Evolutionary conservation across 1,140 invertebrate species (phyloP), one percentile per base, ranked within the genome.

Genomic region (Phymastichus coffea): DNA sequence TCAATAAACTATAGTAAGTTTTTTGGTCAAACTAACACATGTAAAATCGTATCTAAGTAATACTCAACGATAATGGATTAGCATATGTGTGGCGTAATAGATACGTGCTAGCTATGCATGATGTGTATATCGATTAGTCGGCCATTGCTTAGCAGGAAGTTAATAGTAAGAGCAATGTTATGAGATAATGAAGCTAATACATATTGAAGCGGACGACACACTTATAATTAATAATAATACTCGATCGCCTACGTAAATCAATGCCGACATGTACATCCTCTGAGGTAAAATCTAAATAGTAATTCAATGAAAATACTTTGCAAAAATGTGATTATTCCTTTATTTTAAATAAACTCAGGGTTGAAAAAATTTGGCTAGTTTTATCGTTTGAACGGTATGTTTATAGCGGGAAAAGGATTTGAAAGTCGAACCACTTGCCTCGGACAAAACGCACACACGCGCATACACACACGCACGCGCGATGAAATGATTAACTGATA

Each of bases 401-500:
- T 51, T 44, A 6, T 15, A 9, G 37, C 6, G 37, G 15, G 37
- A 7, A 15, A n/a, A 15, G n/a, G n/a, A n/a, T n/a, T n/a, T n/a
- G n/a, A n/a, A n/a, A n/a, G n/a, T n/a, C n/a, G n/a, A n/a, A n/a
- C n/a, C n/a, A n/a, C n/a, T n/a, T n/a, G n/a, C n/a, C n/a, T n/a
- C n/a, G n/a, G n/a, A n/a, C n/a, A n/a, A n/a, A n/a, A n/a, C n/a
- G n/a, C n/a, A n/a, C n/a, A n/a, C n/a, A n/a, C n/a, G n/a, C n/a
- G n/a, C n/a, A n/a, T n/a, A n/a, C n/a, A n/a, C n/a, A n/a, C n/a
- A n/a, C n/a, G n/a, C n/a, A n/a, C n/a, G n/a, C n/a, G n/a, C n/a
- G n/a, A n/a, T 28, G 30, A 48, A 59, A 59, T 59, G 57, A 46
- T 51, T 49, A 52, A 59, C 52, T 48, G 57, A 59, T 59, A 40